Percentiles rank a stretch among this genome's conserved stretches.
Evolutionary conservation across 2,113 vertebrate genomes (phyloP).

Genomic region (Prochilodus magdalenae): DNA sequence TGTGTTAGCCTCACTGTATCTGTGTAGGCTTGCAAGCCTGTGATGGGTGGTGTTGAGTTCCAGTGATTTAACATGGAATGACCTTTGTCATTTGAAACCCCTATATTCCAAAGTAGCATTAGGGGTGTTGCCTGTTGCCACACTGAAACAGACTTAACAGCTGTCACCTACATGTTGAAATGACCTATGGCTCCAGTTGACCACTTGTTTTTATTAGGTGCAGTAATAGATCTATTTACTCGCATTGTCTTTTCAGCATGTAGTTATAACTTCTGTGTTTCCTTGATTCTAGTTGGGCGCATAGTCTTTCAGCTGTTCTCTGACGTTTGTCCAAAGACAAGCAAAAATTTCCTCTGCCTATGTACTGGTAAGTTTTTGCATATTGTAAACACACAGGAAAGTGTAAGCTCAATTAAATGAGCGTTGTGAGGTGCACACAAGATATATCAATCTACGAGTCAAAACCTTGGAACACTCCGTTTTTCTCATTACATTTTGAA

Average conservation of each 20-base stretch:
- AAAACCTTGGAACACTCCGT: too few species aligned
- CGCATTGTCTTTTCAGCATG: not conserved
- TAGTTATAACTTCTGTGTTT: constrained; percentile 42
- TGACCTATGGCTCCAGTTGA: not conserved
- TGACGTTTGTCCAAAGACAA: constrained; percentile 97
- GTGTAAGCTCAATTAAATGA: not conserved
- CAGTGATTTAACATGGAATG: not conserved
- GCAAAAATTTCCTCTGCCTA: constrained; percentile 97
- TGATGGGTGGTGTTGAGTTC: not conserved
- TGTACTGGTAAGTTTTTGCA: constrained; percentile 87
- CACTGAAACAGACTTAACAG: constrained; percentile 3
- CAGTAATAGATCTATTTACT: not conserved
- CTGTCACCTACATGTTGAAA: constrained; percentile 20
- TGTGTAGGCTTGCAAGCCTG: not conserved
- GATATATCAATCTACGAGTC: too few species aligned
- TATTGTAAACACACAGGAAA: not conserved
- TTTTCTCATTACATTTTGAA: too few species aligned
- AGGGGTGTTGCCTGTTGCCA: constrained; percentile 3
- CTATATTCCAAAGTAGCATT: not conserved
- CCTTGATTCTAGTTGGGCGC: constrained; percentile 84
- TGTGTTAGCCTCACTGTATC: not conserved
- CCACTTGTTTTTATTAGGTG: not conserved
- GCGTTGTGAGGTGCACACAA: too few species aligned
- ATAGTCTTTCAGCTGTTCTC: constrained; percentile 98
- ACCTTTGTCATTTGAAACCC: constrained; percentile 17